Conservation (phyloP, 2,888 invertebrate species). For the Stramonita haemastoma region DNA sequence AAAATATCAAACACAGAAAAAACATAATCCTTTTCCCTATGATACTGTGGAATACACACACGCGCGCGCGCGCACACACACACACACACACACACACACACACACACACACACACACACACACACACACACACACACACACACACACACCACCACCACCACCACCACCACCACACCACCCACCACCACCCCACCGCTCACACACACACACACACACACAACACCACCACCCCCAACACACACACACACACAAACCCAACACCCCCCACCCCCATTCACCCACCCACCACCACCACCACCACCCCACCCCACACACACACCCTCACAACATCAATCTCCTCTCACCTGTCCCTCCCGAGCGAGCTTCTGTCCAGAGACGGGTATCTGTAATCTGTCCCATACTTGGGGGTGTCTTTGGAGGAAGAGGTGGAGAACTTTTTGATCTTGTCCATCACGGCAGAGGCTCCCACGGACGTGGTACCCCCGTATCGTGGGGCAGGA, state of each 20-base stretch:
- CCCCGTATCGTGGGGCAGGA: not conserved
- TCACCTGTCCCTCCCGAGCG: conserved; percentile 6
- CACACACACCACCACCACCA: no score
- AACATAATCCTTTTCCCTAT: not conserved
- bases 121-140: no score
- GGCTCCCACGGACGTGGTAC: not conserved
- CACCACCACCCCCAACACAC: no score
- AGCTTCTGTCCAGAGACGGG: not conserved
- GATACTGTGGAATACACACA: not conserved
- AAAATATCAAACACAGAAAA: no score
- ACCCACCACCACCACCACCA: no score
- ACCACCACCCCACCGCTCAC: no score
- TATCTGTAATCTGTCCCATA: not conserved
- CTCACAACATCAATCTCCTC: not conserved
- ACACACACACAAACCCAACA: no score
- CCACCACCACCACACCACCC: no score
- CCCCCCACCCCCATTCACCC: no score
- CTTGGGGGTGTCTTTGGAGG: not conserved
- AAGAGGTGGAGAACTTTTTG: conserved; percentile 8
- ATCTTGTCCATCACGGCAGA: conserved; percentile 7
- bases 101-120: no score
- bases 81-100: not conserved
- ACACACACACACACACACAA: no score
- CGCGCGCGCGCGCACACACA: not conserved
- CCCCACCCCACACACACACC: no score